Conservation (phyloP, 2,113 vertebrate species). For the Ginglymostoma cirratum region DNA sequence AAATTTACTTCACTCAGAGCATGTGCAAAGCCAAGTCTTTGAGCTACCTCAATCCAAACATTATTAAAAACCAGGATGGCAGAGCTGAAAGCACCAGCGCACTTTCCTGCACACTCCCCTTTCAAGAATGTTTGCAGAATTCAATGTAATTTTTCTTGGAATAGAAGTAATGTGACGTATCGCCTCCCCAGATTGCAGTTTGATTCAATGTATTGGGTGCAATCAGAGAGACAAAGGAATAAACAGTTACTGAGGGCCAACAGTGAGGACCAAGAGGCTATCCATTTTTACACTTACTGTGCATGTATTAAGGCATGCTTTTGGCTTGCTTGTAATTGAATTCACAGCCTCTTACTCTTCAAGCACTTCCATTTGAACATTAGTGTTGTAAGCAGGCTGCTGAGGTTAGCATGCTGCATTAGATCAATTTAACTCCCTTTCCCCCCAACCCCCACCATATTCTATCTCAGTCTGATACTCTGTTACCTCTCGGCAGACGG, state of each 20-base stretch:
- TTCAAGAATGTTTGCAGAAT: background rate
- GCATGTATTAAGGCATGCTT: background rate
- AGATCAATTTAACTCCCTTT: background rate
- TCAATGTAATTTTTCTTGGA: background rate
- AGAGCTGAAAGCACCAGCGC: background rate
- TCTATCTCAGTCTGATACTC: constrained; percentile 38
- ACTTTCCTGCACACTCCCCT: background rate
- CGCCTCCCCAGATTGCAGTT: background rate
- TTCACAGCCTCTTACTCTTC: background rate
- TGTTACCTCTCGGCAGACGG: constrained; percentile 71
- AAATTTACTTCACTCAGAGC: background rate
- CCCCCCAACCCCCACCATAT: background rate
- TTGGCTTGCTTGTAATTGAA: background rate
- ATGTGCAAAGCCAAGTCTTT: background rate
- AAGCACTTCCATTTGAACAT: background rate
- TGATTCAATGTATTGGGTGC: background rate
- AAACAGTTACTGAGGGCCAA: background rate
- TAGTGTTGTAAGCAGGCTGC: background rate
- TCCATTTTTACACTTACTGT: background rate
- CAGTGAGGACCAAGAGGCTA: background rate
- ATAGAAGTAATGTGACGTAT: background rate
- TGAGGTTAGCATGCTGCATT: background rate
- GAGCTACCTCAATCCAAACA: background rate
- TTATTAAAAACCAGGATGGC: background rate
- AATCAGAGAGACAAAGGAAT: constrained; percentile 11